These are phyloP conservation scores for Gavia stellata DNA, from an alignment of 2,113 vertebrate genomes.

Conservation along the genomic window DNA sequence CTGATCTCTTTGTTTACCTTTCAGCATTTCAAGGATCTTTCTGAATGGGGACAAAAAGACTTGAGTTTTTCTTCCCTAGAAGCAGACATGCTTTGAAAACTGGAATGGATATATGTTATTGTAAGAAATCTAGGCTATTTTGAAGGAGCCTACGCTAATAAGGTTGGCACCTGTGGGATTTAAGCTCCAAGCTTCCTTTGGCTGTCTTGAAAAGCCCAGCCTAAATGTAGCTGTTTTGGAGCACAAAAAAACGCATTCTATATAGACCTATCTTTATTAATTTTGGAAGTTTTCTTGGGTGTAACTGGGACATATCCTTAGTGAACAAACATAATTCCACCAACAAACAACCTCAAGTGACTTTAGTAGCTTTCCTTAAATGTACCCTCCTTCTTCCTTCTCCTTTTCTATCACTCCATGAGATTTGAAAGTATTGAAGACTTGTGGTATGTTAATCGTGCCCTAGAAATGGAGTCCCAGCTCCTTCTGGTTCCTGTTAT, in stretches of 20 bases:
- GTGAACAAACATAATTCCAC: neutral
- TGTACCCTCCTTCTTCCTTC: neutral
- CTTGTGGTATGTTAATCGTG: neutral
- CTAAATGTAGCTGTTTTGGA: neutral
- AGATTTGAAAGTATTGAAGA: neutral
- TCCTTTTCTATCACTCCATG: neutral
- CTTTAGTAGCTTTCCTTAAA: neutral
- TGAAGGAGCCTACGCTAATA: neutral
- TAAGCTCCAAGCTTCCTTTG: neutral
- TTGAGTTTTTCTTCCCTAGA: neutral
- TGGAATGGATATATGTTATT: rapidly evolving
- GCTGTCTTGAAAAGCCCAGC: neutral
- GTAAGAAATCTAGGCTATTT: neutral
- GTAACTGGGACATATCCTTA: neutral
- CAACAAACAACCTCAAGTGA: neutral
- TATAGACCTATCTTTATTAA: neutral
- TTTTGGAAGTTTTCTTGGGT: neutral
- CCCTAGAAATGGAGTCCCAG: neutral
- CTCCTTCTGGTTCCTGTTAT: neutral
- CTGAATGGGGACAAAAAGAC: neutral
- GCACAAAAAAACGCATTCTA: neutral
- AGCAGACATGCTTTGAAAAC: neutral
- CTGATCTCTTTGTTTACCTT: neutral
- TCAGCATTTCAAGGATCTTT: neutral
- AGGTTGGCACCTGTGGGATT: neutral